These are phyloP conservation scores for Stegana nigrithorax DNA, from an alignment of 2,888 invertebrate genomes.

Conservation along the genomic window DNA sequence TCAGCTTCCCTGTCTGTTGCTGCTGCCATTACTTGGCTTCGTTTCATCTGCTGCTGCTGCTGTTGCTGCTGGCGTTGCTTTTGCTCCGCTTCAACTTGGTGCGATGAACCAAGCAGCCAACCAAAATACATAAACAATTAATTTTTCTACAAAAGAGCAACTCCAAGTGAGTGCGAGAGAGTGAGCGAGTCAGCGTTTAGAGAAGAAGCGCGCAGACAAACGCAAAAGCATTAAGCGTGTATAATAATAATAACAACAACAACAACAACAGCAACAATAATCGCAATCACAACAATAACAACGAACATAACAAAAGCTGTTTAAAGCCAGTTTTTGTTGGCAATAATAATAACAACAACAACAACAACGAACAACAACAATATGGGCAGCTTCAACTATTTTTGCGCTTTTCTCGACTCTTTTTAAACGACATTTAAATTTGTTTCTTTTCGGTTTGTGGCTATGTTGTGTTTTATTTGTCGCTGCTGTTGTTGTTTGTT, in stretches of 20 bases:
- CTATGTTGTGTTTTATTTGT: neutral
- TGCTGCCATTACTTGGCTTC: neutral
- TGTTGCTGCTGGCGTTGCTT: slow-evolving; percentile 24
- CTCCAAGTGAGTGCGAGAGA: neutral
- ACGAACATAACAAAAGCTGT: neutral
- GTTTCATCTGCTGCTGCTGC: neutral
- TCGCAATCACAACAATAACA: slow-evolving; percentile 26
- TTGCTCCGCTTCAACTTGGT: too few species aligned
- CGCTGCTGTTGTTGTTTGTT: neutral
- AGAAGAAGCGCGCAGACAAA: neutral
- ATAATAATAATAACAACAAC: slow-evolving; percentile 10
- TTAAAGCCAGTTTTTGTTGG: neutral
- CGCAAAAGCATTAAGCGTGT: too few species aligned
- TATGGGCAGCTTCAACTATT: too few species aligned
- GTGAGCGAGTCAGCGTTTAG: neutral
- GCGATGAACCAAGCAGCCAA: slow-evolving; percentile 34
- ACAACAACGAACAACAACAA: too few species aligned
- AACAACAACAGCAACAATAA: slow-evolving; percentile 33
- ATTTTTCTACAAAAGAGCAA: slow-evolving; percentile 44
- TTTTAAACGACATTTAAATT: neutral
- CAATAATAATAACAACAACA: too few species aligned
- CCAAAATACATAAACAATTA: slow-evolving; percentile 56
- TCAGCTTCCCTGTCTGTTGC: slow-evolving; percentile 36
- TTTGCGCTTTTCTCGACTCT: neutral
- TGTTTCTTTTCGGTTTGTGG: neutral